phyloP scores from a whole-genome alignment of 2,888 invertebrate species.

The Xestia sexstrigata region DNA sequence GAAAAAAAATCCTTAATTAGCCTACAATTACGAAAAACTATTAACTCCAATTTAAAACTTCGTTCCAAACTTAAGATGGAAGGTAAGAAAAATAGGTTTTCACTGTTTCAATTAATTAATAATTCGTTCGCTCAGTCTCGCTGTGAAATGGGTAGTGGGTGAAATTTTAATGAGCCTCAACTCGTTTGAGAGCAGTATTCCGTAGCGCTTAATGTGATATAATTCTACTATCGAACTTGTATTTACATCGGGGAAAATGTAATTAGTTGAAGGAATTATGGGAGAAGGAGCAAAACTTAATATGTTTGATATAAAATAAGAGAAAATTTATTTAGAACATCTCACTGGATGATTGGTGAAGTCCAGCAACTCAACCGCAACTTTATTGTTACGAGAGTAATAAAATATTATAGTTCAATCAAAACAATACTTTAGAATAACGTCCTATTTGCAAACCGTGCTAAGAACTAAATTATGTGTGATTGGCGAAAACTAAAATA shows the following conservation, averaged over 20 bases:
- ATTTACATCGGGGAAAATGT: slow-evolving; percentile 39
- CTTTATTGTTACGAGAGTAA: neutral
- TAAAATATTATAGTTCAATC: too few species aligned
- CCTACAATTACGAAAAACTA: slow-evolving; percentile 25
- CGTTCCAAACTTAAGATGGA: slow-evolving; percentile 55
- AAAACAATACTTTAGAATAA: too few species aligned
- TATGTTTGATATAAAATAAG: neutral
- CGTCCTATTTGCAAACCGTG: too few species aligned
- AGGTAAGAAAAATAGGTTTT: slow-evolving; percentile 75
- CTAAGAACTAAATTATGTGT: too few species aligned
- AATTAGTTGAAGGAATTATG: slow-evolving; percentile 8
- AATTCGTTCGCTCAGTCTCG: slow-evolving; percentile 76
- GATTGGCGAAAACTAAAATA: too few species aligned
- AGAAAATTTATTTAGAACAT: neutral
- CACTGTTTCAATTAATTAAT: slow-evolving; percentile 79
- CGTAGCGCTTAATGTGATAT: slow-evolving; percentile 55
- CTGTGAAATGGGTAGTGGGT: slow-evolving; percentile 69
- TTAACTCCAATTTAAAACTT: slow-evolving; percentile 51
- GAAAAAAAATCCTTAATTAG: neutral
- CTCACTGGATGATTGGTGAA: neutral
- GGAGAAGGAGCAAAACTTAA: neutral
- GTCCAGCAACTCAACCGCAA: neutral
- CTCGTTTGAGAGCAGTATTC: slow-evolving; percentile 66
- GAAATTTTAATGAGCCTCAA: slow-evolving; percentile 80
- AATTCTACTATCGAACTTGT: slow-evolving; percentile 44